Evolutionary conservation across 1,140 invertebrate species (phyloP), one percentile per base, ranked within the genome.

Genomic region (Lasaia peninsularis): DNA sequence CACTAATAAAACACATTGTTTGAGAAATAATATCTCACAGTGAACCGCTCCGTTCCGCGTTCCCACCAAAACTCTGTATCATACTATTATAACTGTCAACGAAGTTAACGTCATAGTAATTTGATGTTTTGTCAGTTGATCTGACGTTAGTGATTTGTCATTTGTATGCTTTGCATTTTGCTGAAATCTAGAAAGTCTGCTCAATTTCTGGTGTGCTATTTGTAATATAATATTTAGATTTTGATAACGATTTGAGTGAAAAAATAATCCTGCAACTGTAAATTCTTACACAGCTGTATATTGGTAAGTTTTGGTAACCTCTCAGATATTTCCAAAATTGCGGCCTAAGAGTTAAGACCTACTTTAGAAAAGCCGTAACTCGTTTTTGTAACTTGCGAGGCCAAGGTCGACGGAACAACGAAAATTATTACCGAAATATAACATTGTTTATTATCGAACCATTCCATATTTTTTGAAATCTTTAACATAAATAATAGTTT

Each of bases 161-260:
- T n/a, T 50, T 24, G 48, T 50, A 7, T 18, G 10, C 10, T 28
- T 9, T 18, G 37, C 37, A 40, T 40, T 16, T 40, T 40, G 37
- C 37, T 40, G 16, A 40, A 40, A 40, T 40, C 16, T 40, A 40
- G 37, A 40, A 40, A 40, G 37, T 40, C 37, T 40, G 12, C 5
- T 37, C 16, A 40, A 9, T 40, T 40, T 40, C 9, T 40, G 9
- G 16, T 20, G 37, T 20, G 10, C 16, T 40, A 40, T 40, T 40
- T 40, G 37, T 40, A 16, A 14, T 40, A 2, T 9, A 28, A 28
- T 7, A 28, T 28, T 28, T 28, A 28, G 8, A 28, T 28, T 28
- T 28, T 28, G 24, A 28, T 28, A 28, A 1, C 37, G 3, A 10
- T 44, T 44, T 44, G 40, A 21, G 40, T 44, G 9, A 20, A 18